Evolutionary conservation across 1,140 invertebrate genomes (phyloP).

Genomic region (Helicoverpa armigera): DNA sequence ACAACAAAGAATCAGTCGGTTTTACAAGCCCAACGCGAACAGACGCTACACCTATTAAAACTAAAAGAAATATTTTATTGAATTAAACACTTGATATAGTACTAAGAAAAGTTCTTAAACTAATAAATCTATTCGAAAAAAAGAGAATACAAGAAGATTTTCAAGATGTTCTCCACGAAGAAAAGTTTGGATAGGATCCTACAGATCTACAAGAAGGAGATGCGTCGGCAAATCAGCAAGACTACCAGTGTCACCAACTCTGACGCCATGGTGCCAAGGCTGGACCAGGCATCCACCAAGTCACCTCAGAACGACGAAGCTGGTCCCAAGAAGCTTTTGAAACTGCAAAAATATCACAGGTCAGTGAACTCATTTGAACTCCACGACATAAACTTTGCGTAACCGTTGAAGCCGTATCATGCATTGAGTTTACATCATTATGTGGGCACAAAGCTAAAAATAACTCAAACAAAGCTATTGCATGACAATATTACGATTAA

Average conservation of each 20-base stretch:
- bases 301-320: conserved; percentile 78
- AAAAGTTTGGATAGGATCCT: conserved; percentile 79
- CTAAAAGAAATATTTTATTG: conserved; percentile 42
- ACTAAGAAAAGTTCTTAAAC: conserved; percentile 15
- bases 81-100: conserved; percentile 48
- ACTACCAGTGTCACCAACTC: conserved; percentile 87
- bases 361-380: conserved; percentile 77
- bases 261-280: conserved; percentile 85
- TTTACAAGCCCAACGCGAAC: conserved; percentile 74
- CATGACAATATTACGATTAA: conserved; percentile 32
- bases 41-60: conserved; percentile 57
- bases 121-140: conserved; percentile 43
- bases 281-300: conserved; percentile 73
- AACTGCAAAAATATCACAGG: conserved; percentile 87
- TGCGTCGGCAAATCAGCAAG: conserved; percentile 86
- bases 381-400: conserved; percentile 66
- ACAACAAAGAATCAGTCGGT: conserved; percentile 85
- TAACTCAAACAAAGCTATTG: conserved; percentile 14
- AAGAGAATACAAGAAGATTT: conserved; percentile 38
- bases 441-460: conserved; percentile 27
- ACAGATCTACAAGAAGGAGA: conserved; percentile 82
- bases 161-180: conserved; percentile 82
- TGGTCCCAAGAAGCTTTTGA: conserved; percentile 80
- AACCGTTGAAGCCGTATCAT: conserved; percentile 57
- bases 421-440: conserved; percentile 26